These are phyloP conservation scores for Yponomeuta malinellus DNA, from an alignment of 2,888 invertebrate species.

Conservation along the genomic window DNA sequence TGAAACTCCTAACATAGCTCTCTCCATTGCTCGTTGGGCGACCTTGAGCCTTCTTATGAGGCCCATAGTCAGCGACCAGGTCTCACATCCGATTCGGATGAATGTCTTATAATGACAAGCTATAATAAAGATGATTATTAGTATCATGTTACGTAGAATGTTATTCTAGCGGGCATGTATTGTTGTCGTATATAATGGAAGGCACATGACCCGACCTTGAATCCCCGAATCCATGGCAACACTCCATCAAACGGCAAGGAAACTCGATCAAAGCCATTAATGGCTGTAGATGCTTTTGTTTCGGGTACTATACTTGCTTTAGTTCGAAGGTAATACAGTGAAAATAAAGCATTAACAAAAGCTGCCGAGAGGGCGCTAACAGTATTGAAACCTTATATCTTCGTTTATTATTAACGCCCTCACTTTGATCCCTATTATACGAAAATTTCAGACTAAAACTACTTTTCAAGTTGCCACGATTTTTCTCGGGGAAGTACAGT, in stretches of 20 bases:
- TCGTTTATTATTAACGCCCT: conserved; percentile 26
- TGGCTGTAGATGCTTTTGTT: conserved; percentile 6
- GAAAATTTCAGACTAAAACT: conserved; percentile 27
- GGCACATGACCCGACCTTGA: background rate
- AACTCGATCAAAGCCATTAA: conserved; percentile 13
- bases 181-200: background rate
- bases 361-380: conserved; percentile 23
- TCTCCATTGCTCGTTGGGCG: too few relatives aligned
- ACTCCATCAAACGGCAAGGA: background rate
- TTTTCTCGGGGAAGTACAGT: conserved; percentile 19
- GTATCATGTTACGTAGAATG: background rate
- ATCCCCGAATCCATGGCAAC: background rate
- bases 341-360: conserved; percentile 23
- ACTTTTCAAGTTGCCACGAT: background rate
- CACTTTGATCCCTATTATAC: conserved; percentile 38
- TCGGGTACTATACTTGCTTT: background rate
- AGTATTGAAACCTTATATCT: conserved; percentile 40
- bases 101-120: too few relatives aligned
- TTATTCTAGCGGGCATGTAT: background rate
- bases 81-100: too few relatives aligned
- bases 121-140: background rate
- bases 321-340: background rate
- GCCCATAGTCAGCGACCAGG: too few relatives aligned
- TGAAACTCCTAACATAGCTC: too few relatives aligned
- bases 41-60: too few relatives aligned